Base-by-base conservation (phyloP, 2,113 vertebrate species). In the Leucopsar rothschildi region DNA sequence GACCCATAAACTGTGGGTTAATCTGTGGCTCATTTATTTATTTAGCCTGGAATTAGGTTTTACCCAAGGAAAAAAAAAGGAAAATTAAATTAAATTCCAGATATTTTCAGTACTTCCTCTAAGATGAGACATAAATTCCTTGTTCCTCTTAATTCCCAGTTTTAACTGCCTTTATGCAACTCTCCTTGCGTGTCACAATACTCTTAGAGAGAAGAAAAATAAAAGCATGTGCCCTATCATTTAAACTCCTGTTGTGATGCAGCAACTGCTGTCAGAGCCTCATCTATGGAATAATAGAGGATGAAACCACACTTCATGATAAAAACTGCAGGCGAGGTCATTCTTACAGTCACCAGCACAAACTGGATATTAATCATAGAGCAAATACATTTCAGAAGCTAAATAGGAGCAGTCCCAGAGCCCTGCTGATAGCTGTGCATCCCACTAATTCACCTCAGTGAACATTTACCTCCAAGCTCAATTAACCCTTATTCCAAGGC, bases 401-500 rank as follows among this genome's bases (percentile, higher is more conserved):
- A 95, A 96, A 84, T 95, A 97, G 92, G 97, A 98, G 95, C 96
- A 96, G 95, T 94, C 85, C 86, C 93, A 95, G 97, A 96, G 93
- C 93, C 93, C 96, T 91, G 96, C 96, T 97, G 97, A 96, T 97
- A 84, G 95, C 94, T 81, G 71, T 90, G 64, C 94, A 93, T 91
- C 93, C 92, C 96, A 97, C 98, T 98, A 98, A 97, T 97, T 98
- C 95, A 96, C 97, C 97, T 97, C 96, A 80, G 95, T 97, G 97
- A 97, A 90, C 97, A 95, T 93, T 95, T 90, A 97, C 96, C 94
- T 98, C 97, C 95, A 92, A 98, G 98, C 97, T 97, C 97, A 98
- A 98, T 98, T 98, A 98, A 98, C 97, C 97, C 97, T 96, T 96
- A 96, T 97, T 97, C 95, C 94, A 97, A 95, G 97, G 97, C 97